Base-by-base conservation (phyloP, 2,113 vertebrate species). In the Australoheros scitulus region DNA sequence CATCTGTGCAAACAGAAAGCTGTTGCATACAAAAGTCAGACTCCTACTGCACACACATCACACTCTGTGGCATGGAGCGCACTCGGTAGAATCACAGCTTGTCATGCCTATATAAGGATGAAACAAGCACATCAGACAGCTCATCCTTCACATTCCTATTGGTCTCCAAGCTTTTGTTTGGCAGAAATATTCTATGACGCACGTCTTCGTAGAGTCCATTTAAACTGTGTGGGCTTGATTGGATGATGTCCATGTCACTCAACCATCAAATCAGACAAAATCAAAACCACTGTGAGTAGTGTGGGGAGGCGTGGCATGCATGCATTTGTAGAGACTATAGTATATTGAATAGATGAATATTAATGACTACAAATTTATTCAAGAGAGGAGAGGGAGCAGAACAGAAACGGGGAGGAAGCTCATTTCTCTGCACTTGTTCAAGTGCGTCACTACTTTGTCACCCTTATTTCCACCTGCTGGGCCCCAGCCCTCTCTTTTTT, bases 81-180 rank as follows among this genome's bases (percentile, higher is more conserved):
- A 20, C 74, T 61, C 52, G 1, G 56, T 50, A 60, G 74, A 81
- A 32, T 84, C 70, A 75, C 76, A 84, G 86, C 81, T 77, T 88
- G 68, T 58, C 70, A 82, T 93, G 93, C 22, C 93, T 90, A 94
- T 92, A 92, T 93, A 93, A 92, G 93, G 92, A 90, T 86, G 79
- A 80, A 88, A 90, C 78, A 43, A 70, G 64, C 32, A 61, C 91
- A 91, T 74, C 76, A 52, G 75, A 83, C 70, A 80, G 77, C 88
- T 87, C 89, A 88, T 89, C 76, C 78, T 63, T 79, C 83, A 77
- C 72, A 2, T 86, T 90, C 80, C 70, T 61, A 94, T 92, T 90
- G 89, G 90, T 89, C 86, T 82, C 70, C 52, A 38, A 77, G 83
- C 79, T 83, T 93, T 75, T 92, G 87, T 89, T 84, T 56, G 80